Percentiles rank a stretch among this genome's conserved stretches.
Conservation (phyloP, 2,797 vertebrate species). For the Pipistrellus pygmaeus region DNA sequence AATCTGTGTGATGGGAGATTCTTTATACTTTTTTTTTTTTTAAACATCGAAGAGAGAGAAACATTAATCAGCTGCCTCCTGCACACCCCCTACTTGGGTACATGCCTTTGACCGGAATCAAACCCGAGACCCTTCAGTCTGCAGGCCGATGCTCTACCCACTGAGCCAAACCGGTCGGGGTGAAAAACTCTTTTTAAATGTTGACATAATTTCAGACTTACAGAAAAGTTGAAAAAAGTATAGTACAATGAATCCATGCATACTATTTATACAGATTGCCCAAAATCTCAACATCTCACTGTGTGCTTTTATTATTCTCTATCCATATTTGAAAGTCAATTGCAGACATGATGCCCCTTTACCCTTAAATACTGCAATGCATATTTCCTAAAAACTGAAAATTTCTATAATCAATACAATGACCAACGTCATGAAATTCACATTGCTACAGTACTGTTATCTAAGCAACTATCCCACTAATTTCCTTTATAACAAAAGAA, state of each 20-base stretch:
- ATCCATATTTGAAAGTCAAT: not conserved
- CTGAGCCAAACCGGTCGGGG: no score
- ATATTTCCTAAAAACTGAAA: not conserved
- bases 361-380: not conserved
- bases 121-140: no score
- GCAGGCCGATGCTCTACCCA: no score
- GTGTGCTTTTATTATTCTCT: not conserved
- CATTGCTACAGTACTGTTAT: not conserved
- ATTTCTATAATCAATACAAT: not conserved
- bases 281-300: not conserved
- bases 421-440: not conserved
- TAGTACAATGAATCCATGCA: not conserved
- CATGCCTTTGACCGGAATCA: no score
- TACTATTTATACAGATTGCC: not conserved
- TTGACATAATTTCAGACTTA: constrained; percentile 44
- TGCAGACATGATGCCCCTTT: not conserved
- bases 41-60: no score
- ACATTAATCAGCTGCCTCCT: no score
- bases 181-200: not conserved
- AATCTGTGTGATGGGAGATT: no score
- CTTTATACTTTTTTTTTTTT: no score
- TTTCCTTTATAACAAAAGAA: not conserved
- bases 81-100: no score
- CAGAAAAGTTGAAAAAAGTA: not conserved
- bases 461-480: no score